Percentiles rank a stretch among this genome's conserved stretches.
Evolutionary conservation across 2,888 invertebrate species (phyloP).

Genomic region (Phaedon cochleariae): DNA sequence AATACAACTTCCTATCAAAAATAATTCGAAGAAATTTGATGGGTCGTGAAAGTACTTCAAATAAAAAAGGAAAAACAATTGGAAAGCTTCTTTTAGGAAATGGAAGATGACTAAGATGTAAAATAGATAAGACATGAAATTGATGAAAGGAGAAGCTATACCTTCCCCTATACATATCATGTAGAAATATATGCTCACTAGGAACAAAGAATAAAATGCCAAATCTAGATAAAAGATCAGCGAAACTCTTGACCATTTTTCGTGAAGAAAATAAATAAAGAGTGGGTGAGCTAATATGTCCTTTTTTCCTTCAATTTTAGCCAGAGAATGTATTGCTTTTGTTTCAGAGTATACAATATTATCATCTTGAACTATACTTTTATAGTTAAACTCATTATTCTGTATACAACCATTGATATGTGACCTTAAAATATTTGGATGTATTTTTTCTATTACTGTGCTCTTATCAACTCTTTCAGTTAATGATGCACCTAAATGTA

Average conservation of each 20-base stretch:
- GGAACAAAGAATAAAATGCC: constrained; percentile 32
- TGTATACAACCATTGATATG: constrained; percentile 46
- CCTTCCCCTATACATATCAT: constrained; percentile 25
- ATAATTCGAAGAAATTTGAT: constrained; percentile 41
- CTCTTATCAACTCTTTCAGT: too few species aligned
- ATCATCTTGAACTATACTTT: constrained; percentile 40
- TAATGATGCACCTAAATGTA: constrained; percentile 44
- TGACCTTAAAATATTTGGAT: constrained; percentile 33
- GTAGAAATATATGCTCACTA: constrained; percentile 40
- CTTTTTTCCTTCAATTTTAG: constrained; percentile 32
- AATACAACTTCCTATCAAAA: constrained; percentile 30
- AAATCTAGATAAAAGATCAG: constrained; percentile 41
- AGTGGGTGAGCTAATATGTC: constrained; percentile 42
- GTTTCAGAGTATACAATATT: constrained; percentile 39
- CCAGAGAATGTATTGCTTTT: constrained; percentile 31
- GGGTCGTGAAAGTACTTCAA: constrained; percentile 39
- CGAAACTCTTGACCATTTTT: constrained; percentile 41
- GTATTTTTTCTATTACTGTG: constrained; percentile 37
- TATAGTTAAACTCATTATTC: constrained; percentile 36
- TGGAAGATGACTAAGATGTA: constrained; percentile 31
- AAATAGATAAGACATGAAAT: background rate
- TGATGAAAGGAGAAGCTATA: background rate
- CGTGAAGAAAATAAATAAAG: constrained; percentile 37
- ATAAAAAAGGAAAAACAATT: constrained; percentile 37
- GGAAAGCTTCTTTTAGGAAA: constrained; percentile 39